phyloP scores from a whole-genome alignment of 1,140 invertebrate species.

The Heliconius himera region DNA sequence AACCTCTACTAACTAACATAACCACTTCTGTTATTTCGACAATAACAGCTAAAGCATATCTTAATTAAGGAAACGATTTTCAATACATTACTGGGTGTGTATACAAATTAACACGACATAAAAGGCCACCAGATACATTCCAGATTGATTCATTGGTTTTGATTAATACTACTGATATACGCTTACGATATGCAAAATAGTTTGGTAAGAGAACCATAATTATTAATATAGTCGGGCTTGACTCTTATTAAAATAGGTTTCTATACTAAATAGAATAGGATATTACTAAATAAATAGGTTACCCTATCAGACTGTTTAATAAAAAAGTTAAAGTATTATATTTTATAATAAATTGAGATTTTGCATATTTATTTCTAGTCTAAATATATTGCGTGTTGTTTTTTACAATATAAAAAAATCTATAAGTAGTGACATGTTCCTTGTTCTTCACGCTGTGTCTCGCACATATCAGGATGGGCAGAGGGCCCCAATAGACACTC shows the following conservation, averaged over 20 bases:
- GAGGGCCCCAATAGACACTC: too few species aligned
- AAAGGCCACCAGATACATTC: constrained; percentile 55
- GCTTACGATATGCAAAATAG: constrained; percentile 64
- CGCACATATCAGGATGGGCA: too few species aligned
- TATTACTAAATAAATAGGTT: constrained; percentile 1
- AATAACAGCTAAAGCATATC: constrained; percentile 16
- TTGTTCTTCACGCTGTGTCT: too few species aligned
- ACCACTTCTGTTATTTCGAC: not conserved
- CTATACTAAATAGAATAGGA: too few species aligned
- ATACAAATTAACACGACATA: constrained; percentile 37
- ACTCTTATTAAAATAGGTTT: not conserved
- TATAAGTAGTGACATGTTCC: too few species aligned
- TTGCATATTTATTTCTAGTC: too few species aligned
- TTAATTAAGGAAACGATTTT: constrained; percentile 10
- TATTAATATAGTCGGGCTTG: not conserved
- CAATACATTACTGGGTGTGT: constrained; percentile 2
- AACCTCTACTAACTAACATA: too few species aligned
- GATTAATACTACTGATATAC: constrained; percentile 60
- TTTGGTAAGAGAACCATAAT: constrained; percentile 16
- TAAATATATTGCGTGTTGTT: too few species aligned
- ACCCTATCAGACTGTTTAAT: not conserved
- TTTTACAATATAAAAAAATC: too few species aligned
- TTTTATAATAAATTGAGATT: too few species aligned
- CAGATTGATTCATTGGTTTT: constrained; percentile 71
- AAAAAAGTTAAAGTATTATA: too few species aligned